These are phyloP conservation scores for Atta cephalotes DNA, from an alignment of 1,140 invertebrate genomes.

Conservation along the genomic window DNA sequence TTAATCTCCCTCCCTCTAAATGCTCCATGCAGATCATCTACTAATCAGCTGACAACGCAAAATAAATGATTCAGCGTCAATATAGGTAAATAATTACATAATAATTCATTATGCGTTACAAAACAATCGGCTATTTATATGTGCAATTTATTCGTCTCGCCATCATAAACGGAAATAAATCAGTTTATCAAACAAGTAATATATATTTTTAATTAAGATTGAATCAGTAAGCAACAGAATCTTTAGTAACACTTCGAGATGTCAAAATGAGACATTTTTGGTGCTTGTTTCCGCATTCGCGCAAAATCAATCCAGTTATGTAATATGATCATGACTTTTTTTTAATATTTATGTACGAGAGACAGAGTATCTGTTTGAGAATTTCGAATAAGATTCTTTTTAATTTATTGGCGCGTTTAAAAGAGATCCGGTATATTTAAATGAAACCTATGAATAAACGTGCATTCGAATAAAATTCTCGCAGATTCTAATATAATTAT, in stretches of 20 bases:
- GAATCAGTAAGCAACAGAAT: background rate
- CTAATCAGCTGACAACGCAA: conserved; percentile 25
- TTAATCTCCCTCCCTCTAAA: background rate
- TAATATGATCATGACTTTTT: background rate
- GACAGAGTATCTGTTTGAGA: background rate
- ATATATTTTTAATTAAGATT: conserved; percentile 11
- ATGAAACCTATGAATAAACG: background rate
- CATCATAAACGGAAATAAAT: background rate
- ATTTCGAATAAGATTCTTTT: background rate
- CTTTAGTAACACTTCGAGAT: background rate
- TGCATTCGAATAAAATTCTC: background rate
- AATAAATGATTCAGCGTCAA: conserved; percentile 14
- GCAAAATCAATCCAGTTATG: background rate
- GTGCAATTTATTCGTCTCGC: background rate
- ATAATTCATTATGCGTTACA: background rate
- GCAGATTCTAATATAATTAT: background rate
- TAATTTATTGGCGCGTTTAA: background rate
- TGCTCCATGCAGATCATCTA: background rate
- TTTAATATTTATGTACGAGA: background rate
- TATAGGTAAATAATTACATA: conserved; percentile 27
- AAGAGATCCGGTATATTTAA: background rate
- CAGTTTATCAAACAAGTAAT: background rate
- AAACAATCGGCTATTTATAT: conserved; percentile 8
- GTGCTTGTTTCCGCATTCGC: background rate
- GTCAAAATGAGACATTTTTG: background rate